Evolutionary conservation across 2,888 invertebrate genomes (phyloP).

Genomic region (Brachynemurus nebulosus): DNA sequence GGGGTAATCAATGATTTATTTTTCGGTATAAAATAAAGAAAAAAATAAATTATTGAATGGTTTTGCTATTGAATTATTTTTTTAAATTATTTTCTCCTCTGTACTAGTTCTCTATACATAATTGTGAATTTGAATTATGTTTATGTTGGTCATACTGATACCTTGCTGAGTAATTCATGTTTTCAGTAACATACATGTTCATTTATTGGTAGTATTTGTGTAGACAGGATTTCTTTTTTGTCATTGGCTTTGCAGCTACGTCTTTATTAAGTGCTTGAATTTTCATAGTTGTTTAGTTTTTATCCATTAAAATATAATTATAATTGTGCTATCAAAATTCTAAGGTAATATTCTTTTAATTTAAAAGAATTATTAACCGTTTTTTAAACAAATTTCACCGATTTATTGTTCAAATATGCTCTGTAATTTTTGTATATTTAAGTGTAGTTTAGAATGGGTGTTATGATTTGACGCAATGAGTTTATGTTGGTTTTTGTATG

Average conservation of each 20-base stretch:
- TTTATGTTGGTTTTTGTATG: not conserved
- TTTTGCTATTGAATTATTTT: too few species aligned
- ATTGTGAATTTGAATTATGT: too few species aligned
- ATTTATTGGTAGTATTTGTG: too few species aligned
- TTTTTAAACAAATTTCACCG: not conserved
- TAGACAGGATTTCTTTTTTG: conserved; percentile 2
- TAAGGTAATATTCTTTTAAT: not conserved
- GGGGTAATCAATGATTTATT: too few species aligned
- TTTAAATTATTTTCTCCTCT: too few species aligned
- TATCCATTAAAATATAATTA: not conserved
- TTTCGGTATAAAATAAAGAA: too few species aligned
- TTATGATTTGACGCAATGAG: conserved; percentile 3
- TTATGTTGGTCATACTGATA: too few species aligned
- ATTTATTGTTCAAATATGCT: not conserved
- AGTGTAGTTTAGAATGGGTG: not conserved
- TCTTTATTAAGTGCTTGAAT: conserved; percentile 7
- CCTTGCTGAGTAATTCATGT: too few species aligned
- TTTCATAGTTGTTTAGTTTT: conserved; percentile 4
- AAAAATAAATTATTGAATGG: too few species aligned
- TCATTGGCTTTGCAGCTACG: conserved; percentile 8
- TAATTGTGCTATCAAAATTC: conserved; percentile 4
- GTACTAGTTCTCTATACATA: too few species aligned
- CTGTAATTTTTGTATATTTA: not conserved
- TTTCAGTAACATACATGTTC: too few species aligned
- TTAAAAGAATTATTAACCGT: not conserved